Evolutionary conservation across 2,797 vertebrate genomes (phyloP), one percentile per base, ranked within the genome.

Genomic region (Silurus lanzhouensis): DNA sequence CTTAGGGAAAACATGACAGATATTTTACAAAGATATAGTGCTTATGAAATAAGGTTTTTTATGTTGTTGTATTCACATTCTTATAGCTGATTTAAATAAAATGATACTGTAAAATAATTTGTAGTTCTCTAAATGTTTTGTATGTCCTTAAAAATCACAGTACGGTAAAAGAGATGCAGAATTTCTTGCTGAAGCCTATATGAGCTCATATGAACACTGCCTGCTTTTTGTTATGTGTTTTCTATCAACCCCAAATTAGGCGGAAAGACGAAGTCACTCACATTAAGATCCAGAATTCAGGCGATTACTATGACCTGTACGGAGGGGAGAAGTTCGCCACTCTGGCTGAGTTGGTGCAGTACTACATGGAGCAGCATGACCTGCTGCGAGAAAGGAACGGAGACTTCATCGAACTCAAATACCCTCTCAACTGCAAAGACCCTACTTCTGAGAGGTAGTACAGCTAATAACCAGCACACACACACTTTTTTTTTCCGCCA

Each of bases 271-370:
- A 97, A 93, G 97, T 97, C 92, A 97, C 97, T 0, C 97, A 98
- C 92, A 97, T 97, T 74, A 97, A 97, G 93, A 97, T 97, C 94
- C 97, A 97, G 93, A 97, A 97, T 93, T 95, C 96, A 0, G 96
- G 96, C 0, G 96, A 97, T 91, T 97, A 96, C 94, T 97, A 96
- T 0, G 96, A 97, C 91, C 94, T 97, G 77, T 97, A 97, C 0
- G 96, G 97, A 8, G 96, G 97, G 0, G 96, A 98, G 94, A 98
- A 97, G 90, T 97, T 97, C 0, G 97, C 96, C 80, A 96, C 96
- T 0, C 92, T 97, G 58, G 97, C 96, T 0, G 96, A 97, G 93
- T 93, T 97, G 92, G 95, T 97, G 85, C 97, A 97, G 92, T 97
- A 96, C 91, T 96, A 97, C 94, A 97, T 95, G 0, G 96, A 97